Percentiles rank a stretch among this genome's conserved stretches.
Evolutionary conservation across 2,797 vertebrate genomes (phyloP).

Genomic region (Hipposideros larvatus): DNA sequence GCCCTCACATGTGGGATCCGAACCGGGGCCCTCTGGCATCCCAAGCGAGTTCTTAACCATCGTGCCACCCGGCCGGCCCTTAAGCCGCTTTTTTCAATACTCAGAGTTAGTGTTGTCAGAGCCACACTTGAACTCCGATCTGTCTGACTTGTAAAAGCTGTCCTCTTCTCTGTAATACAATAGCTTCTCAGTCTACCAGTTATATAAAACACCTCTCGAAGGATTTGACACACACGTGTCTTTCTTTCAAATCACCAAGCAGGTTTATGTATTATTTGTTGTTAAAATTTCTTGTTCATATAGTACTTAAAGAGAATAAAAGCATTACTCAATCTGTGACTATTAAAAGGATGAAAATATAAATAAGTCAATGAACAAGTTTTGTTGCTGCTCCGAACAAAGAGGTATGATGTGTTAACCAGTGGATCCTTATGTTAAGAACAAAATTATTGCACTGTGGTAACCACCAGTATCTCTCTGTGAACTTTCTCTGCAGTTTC

Average conservation of each 20-base stretch:
- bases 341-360: not conserved
- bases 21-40: too few relatives aligned
- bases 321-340: not conserved
- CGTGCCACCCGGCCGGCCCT: too few relatives aligned
- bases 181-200: not conserved
- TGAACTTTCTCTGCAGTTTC: slow-evolving; percentile 12
- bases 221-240: not conserved
- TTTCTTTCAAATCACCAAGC: not conserved
- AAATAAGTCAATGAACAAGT: not conserved
- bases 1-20: too few relatives aligned
- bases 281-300: not conserved
- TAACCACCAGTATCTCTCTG: not conserved
- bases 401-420: not conserved
- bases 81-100: not conserved
- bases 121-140: not conserved
- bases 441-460: not conserved
- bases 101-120: not conserved
- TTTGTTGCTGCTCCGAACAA: not conserved
- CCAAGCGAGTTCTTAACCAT: too few relatives aligned
- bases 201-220: not conserved
- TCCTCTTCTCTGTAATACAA: not conserved
- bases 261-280: not conserved
- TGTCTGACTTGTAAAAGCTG: not conserved
- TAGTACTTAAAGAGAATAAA: not conserved
- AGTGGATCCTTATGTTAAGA: not conserved